Evolutionary conservation across 2,888 invertebrate genomes (phyloP).

Genomic region (Gymnoscelis rufifasciata): DNA sequence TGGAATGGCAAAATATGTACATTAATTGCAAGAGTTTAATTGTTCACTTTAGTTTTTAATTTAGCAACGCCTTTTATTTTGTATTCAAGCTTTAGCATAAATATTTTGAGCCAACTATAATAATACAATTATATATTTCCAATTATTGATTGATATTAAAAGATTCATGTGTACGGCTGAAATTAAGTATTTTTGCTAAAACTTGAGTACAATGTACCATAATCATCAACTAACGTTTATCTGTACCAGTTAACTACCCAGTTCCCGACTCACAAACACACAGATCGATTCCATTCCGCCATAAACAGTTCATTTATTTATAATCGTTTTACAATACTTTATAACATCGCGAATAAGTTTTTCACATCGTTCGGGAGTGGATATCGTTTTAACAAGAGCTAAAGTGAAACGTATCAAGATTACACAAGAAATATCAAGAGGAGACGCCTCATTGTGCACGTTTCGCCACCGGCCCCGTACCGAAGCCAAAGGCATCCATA

Average conservation of each 20-base stretch:
- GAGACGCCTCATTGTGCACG: constrained; percentile 48
- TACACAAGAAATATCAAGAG: constrained; percentile 44
- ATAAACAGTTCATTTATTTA: background rate
- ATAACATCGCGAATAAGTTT: constrained; percentile 9
- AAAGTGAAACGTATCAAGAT: constrained; percentile 2
- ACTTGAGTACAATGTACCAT: no score
- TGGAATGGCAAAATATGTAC: no score
- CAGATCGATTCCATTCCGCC: background rate
- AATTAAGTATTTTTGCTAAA: constrained; percentile 2
- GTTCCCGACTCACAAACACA: background rate
- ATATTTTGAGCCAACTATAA: no score
- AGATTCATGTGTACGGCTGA: no score
- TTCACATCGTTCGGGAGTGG: constrained; percentile 15
- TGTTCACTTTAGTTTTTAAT: no score
- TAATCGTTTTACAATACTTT: constrained; percentile 3
- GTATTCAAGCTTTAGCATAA: no score
- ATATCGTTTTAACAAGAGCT: constrained; percentile 25
- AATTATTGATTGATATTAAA: no score
- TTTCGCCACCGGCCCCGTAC: constrained; percentile 51
- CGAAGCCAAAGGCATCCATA: constrained; percentile 76
- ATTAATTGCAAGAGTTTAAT: no score
- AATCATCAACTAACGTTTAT: no score
- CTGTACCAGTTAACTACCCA: background rate
- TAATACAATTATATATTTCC: no score
- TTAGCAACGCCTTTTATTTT: no score